Evolutionary conservation across 2,888 invertebrate genomes (phyloP), one percentile per base, ranked within the genome.

Genomic region (Morpho achilles): DNA sequence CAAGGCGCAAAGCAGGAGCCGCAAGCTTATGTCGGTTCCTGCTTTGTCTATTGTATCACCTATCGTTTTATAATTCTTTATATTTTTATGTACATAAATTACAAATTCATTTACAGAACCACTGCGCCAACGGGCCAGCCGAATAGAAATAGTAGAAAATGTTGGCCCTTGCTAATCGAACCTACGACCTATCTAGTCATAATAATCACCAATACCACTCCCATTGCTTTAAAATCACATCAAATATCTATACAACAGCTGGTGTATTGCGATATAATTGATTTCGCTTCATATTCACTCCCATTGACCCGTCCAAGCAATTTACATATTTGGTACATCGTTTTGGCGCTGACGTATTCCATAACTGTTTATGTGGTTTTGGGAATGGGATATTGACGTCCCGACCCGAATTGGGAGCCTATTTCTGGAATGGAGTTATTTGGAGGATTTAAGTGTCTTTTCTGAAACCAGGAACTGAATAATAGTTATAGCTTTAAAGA

Each of bases 171-270:
- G 16, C 1, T 1, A 16, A 16, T 16, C 16, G 16, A 16, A 16
- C 16, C 16, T 16, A 16, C 16, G 16, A 16, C 16, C 16, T 16
- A 16, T 16, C 16, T 16, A 16, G 16, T 16, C 16, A 16, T 16
- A 16, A 16, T 16, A 16, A 16, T 16, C 16, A 16, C 32, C 32
- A 32, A 32, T 32, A 32, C 32, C 32, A 32, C 51, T 43, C 42
- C 42, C 40, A 56, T 50, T 62, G 74, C 75, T 71, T 76, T 80
- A 81, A 82, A 77, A 82, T 82, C 77, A 80, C 81, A 87, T 88
- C 84, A 85, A 87, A 87, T 87, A 87, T 86, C 84, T 84, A 86
- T 83, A 81, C 76, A 79, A 73, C 85, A 87, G 87, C 86, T 86
- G 87, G 84, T 81, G 73, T 78, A 80, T 79, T 82, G 77, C 76